A percentile compares a stretch with the other conserved stretches of the same genome.
phyloP scores from a whole-genome alignment of 2,797 vertebrate genomes.

The Girardinus metallicus region DNA sequence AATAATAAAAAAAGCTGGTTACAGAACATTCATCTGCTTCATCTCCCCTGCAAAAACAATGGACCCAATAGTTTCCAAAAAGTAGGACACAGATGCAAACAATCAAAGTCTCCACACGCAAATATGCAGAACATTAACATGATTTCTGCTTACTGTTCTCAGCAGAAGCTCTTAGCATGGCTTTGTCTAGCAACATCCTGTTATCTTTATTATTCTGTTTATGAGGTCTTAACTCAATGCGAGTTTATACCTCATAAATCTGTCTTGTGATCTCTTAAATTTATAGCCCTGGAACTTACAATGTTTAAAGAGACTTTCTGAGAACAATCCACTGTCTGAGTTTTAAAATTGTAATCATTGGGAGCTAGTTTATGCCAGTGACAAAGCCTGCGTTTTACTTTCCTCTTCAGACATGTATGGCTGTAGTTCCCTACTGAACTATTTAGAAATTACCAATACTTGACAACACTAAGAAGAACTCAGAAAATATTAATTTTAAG shows the following conservation, averaged over 20 bases:
- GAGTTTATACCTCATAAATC: background rate
- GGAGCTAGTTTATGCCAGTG: background rate
- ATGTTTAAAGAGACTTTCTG: background rate
- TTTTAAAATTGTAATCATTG: background rate
- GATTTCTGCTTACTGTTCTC: background rate
- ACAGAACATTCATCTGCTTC: background rate
- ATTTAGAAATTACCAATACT: background rate
- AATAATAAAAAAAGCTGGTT: background rate
- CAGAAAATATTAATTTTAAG: background rate
- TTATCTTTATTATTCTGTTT: background rate
- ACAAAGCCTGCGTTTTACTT: background rate
- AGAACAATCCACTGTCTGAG: background rate
- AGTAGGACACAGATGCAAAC: background rate
- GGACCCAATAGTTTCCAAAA: background rate
- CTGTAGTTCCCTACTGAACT: background rate
- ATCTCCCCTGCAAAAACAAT: background rate
- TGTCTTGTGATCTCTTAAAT: background rate
- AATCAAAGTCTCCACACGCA: slow-evolving; percentile 5
- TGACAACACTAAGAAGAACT: background rate
- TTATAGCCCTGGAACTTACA: background rate
- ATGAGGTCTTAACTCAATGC: background rate
- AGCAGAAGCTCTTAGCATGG: background rate
- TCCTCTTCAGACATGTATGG: background rate
- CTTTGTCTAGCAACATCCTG: background rate
- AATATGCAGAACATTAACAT: slow-evolving; percentile 5